Evolutionary conservation across 2,113 vertebrate species (phyloP).

Genomic region (Martes martes): DNA sequence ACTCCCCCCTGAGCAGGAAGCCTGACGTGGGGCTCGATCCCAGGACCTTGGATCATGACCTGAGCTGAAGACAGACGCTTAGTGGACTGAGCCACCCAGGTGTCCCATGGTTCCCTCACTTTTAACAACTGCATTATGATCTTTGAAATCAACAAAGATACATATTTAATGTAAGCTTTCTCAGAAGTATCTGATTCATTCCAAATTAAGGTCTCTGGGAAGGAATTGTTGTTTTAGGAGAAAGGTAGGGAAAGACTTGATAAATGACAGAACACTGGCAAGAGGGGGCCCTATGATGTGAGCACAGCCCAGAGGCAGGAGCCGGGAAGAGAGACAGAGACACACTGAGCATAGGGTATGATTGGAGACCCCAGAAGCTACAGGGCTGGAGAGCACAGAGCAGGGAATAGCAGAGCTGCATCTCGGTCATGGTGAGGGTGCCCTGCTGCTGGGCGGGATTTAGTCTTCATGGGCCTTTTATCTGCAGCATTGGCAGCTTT

Average conservation of each 20-base stretch:
- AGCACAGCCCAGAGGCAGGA: neutral
- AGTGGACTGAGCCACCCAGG: too few relatives aligned
- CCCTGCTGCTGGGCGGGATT: neutral
- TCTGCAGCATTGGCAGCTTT: neutral
- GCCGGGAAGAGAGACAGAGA: neutral
- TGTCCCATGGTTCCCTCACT: neutral
- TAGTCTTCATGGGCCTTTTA: neutral
- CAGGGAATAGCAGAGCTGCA: neutral
- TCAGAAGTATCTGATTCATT: neutral
- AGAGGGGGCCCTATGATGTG: neutral
- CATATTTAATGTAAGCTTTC: neutral
- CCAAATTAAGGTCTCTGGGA: neutral
- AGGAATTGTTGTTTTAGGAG: neutral
- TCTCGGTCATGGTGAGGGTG: neutral
- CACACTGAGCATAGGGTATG: accelerated
- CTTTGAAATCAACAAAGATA: neutral
- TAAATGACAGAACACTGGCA: neutral
- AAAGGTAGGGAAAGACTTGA: neutral
- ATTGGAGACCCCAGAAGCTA: accelerated
- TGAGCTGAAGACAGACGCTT: too few relatives aligned
- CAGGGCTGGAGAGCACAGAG: neutral
- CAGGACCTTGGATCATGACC: too few relatives aligned
- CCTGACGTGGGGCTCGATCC: too few relatives aligned
- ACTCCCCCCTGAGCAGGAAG: too few relatives aligned
- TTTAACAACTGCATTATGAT: neutral